Percentiles rank a stretch among this genome's conserved stretches.
These are phyloP conservation scores for Sardinella longiceps DNA, from an alignment of 2,797 vertebrate species.

Conservation along the genomic window DNA sequence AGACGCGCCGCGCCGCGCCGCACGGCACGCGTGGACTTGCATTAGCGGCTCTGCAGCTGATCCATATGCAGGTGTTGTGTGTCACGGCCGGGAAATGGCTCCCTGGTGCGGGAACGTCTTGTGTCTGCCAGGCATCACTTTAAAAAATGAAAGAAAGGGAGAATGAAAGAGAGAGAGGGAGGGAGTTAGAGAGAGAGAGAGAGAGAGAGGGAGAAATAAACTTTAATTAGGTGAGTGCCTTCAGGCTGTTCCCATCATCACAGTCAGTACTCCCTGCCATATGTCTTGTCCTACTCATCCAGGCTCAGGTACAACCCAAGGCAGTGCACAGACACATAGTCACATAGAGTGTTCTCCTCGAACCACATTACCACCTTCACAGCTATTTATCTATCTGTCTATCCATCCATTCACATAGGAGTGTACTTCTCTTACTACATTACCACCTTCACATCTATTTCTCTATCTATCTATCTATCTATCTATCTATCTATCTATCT, in stretches of 20 bases:
- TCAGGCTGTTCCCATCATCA: neutral
- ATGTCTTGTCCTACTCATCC: neutral
- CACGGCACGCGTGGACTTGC: neutral
- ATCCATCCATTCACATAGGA: no score
- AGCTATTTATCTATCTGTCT: no score
- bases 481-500: no score
- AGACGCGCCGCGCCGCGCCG: no score
- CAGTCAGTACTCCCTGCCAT: neutral
- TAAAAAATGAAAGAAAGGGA: constrained; percentile 12
- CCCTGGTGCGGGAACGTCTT: constrained; percentile 38
- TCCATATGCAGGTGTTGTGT: neutral
- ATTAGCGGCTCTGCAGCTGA: neutral
- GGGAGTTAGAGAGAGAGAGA: neutral
- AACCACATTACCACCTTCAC: no score
- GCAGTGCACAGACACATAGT: neutral
- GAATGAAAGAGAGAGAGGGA: neutral
- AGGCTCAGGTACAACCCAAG: neutral
- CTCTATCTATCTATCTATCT: no score
- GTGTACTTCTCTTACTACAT: no score
- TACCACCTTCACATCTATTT: no score
- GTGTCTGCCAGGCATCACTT: constrained; percentile 21
- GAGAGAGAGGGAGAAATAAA: neutral
- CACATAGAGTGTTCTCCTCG: neutral
- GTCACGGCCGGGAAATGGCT: neutral
- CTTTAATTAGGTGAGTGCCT: constrained; percentile 25